These are phyloP conservation scores for Bombus consobrinus DNA, from an alignment of 1,140 invertebrate species.

Conservation along the genomic window DNA sequence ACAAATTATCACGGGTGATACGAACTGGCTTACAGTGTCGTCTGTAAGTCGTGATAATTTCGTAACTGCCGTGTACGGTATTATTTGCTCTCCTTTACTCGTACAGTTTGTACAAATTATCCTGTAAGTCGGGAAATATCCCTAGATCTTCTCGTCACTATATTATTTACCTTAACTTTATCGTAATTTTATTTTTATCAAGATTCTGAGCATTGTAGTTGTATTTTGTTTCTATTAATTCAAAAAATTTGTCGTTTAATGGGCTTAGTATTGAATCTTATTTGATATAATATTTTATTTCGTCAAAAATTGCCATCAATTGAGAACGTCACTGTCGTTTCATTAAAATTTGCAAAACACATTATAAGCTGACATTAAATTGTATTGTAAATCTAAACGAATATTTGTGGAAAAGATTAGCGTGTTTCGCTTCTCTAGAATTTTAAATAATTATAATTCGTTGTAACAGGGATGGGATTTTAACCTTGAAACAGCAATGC, in stretches of 20 bases:
- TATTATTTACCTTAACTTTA: not conserved
- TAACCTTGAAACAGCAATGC: not conserved
- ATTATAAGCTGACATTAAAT: not conserved
- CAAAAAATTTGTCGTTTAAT: not conserved
- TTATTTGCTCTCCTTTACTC: constrained; percentile 33
- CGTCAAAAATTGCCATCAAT: not conserved
- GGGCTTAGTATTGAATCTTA: not conserved
- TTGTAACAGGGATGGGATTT: too few species aligned
- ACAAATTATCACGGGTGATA: constrained; percentile 73
- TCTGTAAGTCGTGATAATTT: constrained; percentile 58
- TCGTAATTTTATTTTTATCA: not conserved
- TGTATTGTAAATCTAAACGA: too few species aligned
- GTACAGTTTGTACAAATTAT: not conserved
- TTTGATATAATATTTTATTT: not conserved
- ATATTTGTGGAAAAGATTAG: too few species aligned
- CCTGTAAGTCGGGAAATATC: not conserved
- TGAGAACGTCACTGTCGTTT: too few species aligned
- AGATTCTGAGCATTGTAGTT: not conserved
- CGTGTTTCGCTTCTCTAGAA: too few species aligned
- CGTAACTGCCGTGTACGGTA: constrained; percentile 54
- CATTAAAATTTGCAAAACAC: not conserved
- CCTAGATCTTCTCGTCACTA: too few species aligned
- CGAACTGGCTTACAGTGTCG: constrained; percentile 40
- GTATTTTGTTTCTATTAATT: too few species aligned
- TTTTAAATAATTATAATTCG: too few species aligned